phyloP scores from a whole-genome alignment of 1,140 invertebrate species.

The Samia ricini region DNA sequence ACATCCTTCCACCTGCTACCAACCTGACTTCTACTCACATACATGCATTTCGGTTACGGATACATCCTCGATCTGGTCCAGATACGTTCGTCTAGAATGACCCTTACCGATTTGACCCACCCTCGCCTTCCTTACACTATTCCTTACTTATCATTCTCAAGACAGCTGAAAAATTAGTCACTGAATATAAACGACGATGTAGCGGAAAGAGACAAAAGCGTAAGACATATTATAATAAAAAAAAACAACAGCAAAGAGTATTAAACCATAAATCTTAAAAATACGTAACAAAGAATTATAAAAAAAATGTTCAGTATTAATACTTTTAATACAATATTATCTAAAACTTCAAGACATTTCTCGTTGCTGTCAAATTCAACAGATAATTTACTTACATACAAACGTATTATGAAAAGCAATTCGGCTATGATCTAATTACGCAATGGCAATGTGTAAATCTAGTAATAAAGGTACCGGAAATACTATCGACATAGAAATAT shows the following conservation, averaged over 20 bases:
- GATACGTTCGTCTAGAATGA: too few relatives aligned
- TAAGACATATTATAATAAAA: neutral
- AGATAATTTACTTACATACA: slow-evolving; percentile 34
- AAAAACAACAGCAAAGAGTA: neutral
- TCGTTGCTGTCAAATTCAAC: slow-evolving; percentile 34
- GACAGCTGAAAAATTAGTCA: neutral
- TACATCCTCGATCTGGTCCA: too few relatives aligned
- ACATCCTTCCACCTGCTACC: too few relatives aligned
- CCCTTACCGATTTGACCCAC: too few relatives aligned
- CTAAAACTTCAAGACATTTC: neutral
- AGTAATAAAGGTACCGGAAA: slow-evolving; percentile 37
- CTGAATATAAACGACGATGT: neutral
- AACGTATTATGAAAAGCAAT: slow-evolving; percentile 65
- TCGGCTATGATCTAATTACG: slow-evolving; percentile 53
- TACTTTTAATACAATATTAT: neutral
- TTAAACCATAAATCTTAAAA: neutral
- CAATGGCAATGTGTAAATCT: slow-evolving; percentile 53
- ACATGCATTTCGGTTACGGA: too few relatives aligned
- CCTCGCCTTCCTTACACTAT: too few relatives aligned
- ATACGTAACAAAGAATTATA: neutral
- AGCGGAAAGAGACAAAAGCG: neutral
- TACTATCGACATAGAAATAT: slow-evolving; percentile 37
- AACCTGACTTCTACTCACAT: too few relatives aligned
- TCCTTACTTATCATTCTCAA: too few relatives aligned
- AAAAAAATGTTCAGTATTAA: slow-evolving; percentile 1